Conservation (phyloP, 2,888 invertebrate species). For the Trichogramma dendrolimi region DNA sequence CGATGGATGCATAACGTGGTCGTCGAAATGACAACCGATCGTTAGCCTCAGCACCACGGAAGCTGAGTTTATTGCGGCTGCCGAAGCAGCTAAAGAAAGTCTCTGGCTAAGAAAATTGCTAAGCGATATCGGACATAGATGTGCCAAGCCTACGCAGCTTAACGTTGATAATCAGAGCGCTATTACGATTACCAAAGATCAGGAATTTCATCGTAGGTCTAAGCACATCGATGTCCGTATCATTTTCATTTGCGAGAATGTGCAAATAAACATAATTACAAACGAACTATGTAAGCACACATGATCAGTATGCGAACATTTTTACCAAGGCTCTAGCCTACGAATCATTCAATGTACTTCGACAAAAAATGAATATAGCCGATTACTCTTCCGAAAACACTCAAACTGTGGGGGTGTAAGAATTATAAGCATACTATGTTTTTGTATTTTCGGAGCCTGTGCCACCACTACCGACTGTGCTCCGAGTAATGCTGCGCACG, state of each 20-base stretch:
- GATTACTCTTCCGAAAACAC: not conserved
- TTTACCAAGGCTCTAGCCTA: conserved; percentile 29
- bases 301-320: conserved; percentile 31
- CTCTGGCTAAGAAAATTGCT: conserved; percentile 33
- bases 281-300: conserved; percentile 22
- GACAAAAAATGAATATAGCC: not conserved
- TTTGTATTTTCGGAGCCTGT: no score
- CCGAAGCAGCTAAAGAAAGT: conserved; percentile 32
- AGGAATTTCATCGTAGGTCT: conserved; percentile 31
- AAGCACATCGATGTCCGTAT: conserved; percentile 35
- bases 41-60: conserved; percentile 35
- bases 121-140: conserved; percentile 24
- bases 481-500: no score
- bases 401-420: conserved; percentile 7
- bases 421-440: no score
- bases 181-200: conserved; percentile 31
- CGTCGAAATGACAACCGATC: no score
- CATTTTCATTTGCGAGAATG: conserved; percentile 32
- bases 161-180: conserved; percentile 34
- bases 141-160: conserved; percentile 16
- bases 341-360: not conserved
- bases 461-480: no score
- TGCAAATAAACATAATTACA: conserved; percentile 5
- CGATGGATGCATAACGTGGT: conserved; percentile 22
- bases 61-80: conserved; percentile 37